phyloP scores from a whole-genome alignment of 1,140 invertebrate species.

The Palaemon carinicauda region DNA sequence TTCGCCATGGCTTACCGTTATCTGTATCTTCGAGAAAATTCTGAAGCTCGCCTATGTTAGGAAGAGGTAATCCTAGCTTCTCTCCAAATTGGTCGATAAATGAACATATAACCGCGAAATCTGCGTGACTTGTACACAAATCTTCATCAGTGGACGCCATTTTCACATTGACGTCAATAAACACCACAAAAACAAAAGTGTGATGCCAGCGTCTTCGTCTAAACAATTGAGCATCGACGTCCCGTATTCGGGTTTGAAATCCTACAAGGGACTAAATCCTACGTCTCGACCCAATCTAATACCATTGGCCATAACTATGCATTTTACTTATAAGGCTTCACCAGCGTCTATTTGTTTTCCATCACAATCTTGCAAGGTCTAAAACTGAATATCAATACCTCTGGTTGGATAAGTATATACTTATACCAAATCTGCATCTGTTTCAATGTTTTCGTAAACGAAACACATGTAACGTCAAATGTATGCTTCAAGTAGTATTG shows the following conservation, averaged over 20 bases:
- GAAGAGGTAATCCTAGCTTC: slow-evolving; percentile 53
- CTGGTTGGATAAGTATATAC: not conserved
- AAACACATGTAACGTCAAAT: not conserved
- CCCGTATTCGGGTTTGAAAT: not conserved
- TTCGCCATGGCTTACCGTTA: slow-evolving; percentile 49
- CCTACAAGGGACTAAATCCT: not conserved
- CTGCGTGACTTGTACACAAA: slow-evolving; percentile 59
- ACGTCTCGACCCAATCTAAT: not conserved
- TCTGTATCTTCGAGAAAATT: slow-evolving; percentile 57
- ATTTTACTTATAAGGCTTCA: slow-evolving; percentile 48
- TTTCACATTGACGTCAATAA: slow-evolving; percentile 60
- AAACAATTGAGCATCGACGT: slow-evolving; percentile 25
- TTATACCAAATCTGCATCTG: not conserved
- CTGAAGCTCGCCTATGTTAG: slow-evolving; percentile 58
- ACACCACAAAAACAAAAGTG: slow-evolving; percentile 55
- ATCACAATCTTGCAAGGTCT: slow-evolving; percentile 53
- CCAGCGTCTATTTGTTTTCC: slow-evolving; percentile 64
- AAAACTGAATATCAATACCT: slow-evolving; percentile 45
- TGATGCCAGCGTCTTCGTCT: slow-evolving; percentile 48
- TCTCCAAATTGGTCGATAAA: slow-evolving; percentile 59
- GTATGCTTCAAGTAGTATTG: too few species aligned
- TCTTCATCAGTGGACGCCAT: slow-evolving; percentile 59
- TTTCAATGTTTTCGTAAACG: not conserved
- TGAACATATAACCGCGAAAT: slow-evolving; percentile 59
- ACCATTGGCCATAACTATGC: not conserved